Evolutionary conservation across 92 coral and sea anemone genomes (phyloP).

Genomic region (Palythoa heliodiscus): DNA sequence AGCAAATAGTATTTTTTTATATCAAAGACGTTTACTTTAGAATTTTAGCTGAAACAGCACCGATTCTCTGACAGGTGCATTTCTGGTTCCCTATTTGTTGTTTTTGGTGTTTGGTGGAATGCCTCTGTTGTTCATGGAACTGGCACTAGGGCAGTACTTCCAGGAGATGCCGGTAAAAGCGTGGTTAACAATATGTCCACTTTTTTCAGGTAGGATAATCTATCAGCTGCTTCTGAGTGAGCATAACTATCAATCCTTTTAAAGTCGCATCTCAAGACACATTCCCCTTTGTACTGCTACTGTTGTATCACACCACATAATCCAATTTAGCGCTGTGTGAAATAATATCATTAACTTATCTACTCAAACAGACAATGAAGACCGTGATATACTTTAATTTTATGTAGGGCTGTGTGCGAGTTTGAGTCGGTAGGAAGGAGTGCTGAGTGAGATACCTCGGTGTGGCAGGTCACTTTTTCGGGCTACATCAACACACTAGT

Average conservation of each 20-base stretch:
- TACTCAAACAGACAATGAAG: no score
- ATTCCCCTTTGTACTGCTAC: no score
- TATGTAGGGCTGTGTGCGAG: no score
- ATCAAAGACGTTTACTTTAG: neutral
- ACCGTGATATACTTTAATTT: no score
- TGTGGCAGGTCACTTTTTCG: no score
- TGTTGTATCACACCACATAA: no score
- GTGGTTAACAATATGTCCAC: constrained; percentile 84
- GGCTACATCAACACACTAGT: no score
- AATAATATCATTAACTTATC: no score
- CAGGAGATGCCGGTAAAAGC: constrained; percentile 87
- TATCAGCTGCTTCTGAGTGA: neutral
- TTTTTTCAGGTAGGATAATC: constrained; percentile 69
- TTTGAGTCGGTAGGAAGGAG: no score
- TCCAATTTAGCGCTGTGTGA: no score
- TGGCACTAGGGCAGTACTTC: constrained; percentile 80
- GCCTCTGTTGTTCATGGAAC: constrained; percentile 87
- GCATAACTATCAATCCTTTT: neutral
- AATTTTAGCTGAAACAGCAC: neutral
- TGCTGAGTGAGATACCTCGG: no score
- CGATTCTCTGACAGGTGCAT: constrained; percentile 66
- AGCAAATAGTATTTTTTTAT: neutral
- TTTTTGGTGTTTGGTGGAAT: constrained; percentile 81
- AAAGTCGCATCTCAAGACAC: no score
- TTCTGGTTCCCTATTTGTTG: constrained; percentile 83